These are phyloP conservation scores for Drosophila equinoxialis DNA, from an alignment of 1,140 invertebrate genomes.

Conservation along the genomic window DNA sequence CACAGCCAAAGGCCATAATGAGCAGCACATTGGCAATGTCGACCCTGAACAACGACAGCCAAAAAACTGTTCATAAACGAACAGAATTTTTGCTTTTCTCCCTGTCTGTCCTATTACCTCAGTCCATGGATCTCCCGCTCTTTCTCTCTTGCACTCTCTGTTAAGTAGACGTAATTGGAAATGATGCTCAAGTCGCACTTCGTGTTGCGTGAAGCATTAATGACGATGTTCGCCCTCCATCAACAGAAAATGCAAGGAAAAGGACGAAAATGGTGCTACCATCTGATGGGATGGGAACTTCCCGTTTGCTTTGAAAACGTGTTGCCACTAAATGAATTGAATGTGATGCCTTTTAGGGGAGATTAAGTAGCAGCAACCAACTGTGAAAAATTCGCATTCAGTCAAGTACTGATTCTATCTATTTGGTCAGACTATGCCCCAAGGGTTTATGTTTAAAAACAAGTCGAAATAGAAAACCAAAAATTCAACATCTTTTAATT, in stretches of 20 bases:
- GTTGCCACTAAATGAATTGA: conserved; percentile 70
- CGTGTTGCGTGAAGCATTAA: conserved; percentile 60
- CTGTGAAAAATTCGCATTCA: conserved; percentile 9
- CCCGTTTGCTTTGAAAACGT: conserved; percentile 46
- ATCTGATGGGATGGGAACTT: conserved; percentile 2
- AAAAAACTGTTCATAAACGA: conserved; percentile 48
- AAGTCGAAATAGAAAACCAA: no score
- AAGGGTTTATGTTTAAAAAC: no score
- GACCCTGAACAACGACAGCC: conserved; percentile 46
- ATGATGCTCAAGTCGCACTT: conserved; percentile 68
- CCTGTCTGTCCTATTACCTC: background rate
- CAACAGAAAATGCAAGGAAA: conserved; percentile 19
- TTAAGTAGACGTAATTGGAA: conserved; percentile 63
- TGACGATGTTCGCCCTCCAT: conserved; percentile 42
- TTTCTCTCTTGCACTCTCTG: background rate
- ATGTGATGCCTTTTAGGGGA: conserved; percentile 55
- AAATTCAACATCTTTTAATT: no score
- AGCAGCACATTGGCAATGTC: conserved; percentile 49
- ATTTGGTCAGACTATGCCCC: no score
- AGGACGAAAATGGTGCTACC: background rate
- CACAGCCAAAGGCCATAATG: conserved; percentile 50
- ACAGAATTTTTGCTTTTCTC: conserved; percentile 25
- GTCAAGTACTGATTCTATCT: no score
- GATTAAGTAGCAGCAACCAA: conserved; percentile 43
- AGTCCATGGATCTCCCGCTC: background rate